A percentile compares a stretch with the other conserved stretches of the same genome.
These are phyloP conservation scores for Passer domesticus DNA, from an alignment of 2,113 vertebrate genomes.

Conservation along the genomic window DNA sequence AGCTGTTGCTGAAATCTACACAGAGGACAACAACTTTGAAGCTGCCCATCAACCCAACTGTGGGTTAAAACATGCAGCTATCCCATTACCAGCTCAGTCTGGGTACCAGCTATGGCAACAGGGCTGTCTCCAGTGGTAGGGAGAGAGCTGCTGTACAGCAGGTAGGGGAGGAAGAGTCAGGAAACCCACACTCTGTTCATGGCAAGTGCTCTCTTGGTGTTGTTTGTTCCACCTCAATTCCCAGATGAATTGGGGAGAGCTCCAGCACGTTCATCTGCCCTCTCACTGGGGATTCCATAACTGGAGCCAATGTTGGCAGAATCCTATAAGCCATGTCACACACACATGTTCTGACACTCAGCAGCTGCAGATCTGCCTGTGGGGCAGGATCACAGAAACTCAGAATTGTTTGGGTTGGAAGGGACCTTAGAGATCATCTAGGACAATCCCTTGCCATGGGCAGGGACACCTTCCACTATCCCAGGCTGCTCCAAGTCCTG, in stretches of 20 bases:
- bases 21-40: neutral
- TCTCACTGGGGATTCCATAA: neutral
- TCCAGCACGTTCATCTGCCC: neutral
- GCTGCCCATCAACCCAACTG: neutral
- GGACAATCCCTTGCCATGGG: neutral
- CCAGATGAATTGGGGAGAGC: neutral
- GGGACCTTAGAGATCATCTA: neutral
- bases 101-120: neutral
- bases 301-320: neutral
- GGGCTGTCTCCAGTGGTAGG: neutral
- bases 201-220: neutral
- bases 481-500: neutral
- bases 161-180: neutral
- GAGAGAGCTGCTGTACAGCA: neutral
- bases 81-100: neutral
- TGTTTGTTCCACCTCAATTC: neutral
- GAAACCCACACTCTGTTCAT: neutral
- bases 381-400: neutral
- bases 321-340: neutral
- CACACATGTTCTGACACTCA: fast-evolving
- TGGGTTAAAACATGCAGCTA: neutral
- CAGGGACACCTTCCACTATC: neutral
- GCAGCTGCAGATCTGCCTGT: neutral
- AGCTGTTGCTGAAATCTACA: neutral
- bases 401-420: neutral